Evolutionary conservation across 2,113 vertebrate species (phyloP).

Genomic region (Scolopax mira): DNA sequence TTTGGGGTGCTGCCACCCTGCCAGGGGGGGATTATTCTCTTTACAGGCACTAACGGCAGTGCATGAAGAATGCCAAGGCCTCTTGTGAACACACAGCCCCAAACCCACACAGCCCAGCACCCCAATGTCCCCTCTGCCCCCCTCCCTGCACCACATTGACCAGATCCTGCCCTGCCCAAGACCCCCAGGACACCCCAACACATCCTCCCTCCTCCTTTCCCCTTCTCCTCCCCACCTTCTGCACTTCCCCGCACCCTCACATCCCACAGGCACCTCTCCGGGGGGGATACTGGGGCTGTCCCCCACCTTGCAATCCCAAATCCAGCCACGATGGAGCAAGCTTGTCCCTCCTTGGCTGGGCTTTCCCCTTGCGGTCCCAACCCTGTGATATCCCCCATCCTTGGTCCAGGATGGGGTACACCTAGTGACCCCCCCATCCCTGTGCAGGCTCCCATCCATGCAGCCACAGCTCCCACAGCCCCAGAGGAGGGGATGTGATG

Average conservation of each 20-base stretch:
- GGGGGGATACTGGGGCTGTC: neutral
- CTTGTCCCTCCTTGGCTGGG: neutral
- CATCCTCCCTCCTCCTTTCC: neutral
- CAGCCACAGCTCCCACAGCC: neutral
- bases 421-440: neutral
- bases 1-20: neutral
- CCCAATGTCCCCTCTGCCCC: neutral
- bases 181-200: neutral
- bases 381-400: neutral
- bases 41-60: slow-evolving; percentile 8
- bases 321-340: rapidly evolving
- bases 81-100: neutral
- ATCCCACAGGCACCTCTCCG: neutral
- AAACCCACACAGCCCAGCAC: neutral
- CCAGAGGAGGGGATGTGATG: neutral
- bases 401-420: neutral
- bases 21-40: neutral
- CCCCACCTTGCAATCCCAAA: neutral
- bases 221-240: neutral
- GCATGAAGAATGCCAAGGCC: neutral
- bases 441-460: rapidly evolving
- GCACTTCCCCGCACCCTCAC: neutral
- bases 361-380: neutral
- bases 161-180: neutral
- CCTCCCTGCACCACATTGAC: neutral